These are phyloP conservation scores for Etia nguti DNA, from an alignment of 2,113 vertebrate genomes.

Conservation along the genomic window DNA sequence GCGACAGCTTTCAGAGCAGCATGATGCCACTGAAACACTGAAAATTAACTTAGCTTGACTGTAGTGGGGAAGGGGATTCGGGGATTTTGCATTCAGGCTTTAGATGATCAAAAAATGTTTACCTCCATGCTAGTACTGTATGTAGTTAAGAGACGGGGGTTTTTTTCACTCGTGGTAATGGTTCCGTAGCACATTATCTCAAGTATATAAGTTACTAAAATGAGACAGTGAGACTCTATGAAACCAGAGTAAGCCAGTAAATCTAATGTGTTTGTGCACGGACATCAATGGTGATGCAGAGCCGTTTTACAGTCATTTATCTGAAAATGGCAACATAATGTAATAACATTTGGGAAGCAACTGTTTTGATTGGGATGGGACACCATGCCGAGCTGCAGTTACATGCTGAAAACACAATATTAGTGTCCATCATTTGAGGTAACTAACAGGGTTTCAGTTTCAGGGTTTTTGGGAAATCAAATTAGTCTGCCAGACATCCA, in stretches of 20 bases:
- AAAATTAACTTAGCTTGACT: slow-evolving; percentile 1
- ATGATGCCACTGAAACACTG: slow-evolving; percentile 13
- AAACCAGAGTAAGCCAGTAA: slow-evolving; percentile 61
- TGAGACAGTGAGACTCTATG: slow-evolving; percentile 50
- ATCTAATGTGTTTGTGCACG: slow-evolving; percentile 64
- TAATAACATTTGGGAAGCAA: slow-evolving; percentile 75
- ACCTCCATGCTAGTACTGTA: neutral
- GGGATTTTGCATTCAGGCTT: slow-evolving; percentile 11
- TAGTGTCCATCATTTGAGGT: slow-evolving; percentile 72
- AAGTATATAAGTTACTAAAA: slow-evolving; percentile 56
- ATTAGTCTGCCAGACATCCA: slow-evolving; percentile 78
- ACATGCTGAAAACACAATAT: slow-evolving; percentile 74
- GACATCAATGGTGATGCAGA: slow-evolving; percentile 50
- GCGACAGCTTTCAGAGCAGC: slow-evolving; percentile 37
- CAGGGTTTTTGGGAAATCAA: slow-evolving; percentile 74
- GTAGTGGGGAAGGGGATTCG: neutral
- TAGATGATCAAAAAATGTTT: slow-evolving; percentile 2
- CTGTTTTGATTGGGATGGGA: slow-evolving; percentile 78
- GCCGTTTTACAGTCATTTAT: slow-evolving; percentile 72
- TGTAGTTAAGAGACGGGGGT: neutral
- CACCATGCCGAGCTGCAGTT: slow-evolving; percentile 66
- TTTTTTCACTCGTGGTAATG: neutral
- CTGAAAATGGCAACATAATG: slow-evolving; percentile 78
- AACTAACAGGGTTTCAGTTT: slow-evolving; percentile 75
- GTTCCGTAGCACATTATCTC: slow-evolving; percentile 47